Percentiles rank a stretch among this genome's conserved stretches.
Evolutionary conservation across 2,888 invertebrate genomes (phyloP).

Genomic region (Parelbella ahira): DNA sequence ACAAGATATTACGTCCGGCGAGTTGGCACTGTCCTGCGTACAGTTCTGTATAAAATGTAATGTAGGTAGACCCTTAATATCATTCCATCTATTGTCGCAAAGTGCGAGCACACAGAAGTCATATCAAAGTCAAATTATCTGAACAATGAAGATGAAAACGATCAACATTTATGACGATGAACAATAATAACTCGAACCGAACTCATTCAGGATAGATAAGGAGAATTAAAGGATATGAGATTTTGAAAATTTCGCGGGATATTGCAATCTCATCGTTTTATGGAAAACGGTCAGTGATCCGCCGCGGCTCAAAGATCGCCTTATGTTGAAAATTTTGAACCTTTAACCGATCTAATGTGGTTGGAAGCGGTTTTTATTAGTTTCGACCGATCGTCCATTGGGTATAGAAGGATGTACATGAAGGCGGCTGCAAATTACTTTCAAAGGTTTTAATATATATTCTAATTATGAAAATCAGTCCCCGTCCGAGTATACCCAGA

Average conservation of each 20-base stretch:
- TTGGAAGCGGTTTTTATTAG: conserved; percentile 17
- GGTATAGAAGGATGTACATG: background rate
- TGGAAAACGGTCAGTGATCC: conserved; percentile 26
- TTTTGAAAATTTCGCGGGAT: conserved; percentile 25
- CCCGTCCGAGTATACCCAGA: too few relatives aligned
- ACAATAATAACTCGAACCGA: conserved; percentile 24
- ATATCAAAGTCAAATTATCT: conserved; percentile 12
- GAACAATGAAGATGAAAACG: conserved; percentile 12
- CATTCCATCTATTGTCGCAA: conserved; percentile 6
- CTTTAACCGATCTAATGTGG: conserved; percentile 12
- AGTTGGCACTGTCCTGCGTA: too few relatives aligned
- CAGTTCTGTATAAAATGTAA: too few relatives aligned
- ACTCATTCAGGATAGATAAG: conserved; percentile 24
- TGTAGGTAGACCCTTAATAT: too few relatives aligned
- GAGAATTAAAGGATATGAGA: conserved; percentile 25
- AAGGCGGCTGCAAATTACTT: conserved; percentile 4
- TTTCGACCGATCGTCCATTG: conserved; percentile 10
- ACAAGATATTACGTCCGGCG: too few relatives aligned
- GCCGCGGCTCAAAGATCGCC: conserved; percentile 13
- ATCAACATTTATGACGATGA: conserved; percentile 21
- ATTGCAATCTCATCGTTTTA: conserved; percentile 28
- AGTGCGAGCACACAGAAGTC: conserved; percentile 14
- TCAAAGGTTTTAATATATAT: too few relatives aligned
- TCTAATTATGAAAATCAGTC: too few relatives aligned
- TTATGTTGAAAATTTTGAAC: conserved; percentile 19